Conservation (phyloP, 2,797 vertebrate species). For the Glyptemys insculpta region DNA sequence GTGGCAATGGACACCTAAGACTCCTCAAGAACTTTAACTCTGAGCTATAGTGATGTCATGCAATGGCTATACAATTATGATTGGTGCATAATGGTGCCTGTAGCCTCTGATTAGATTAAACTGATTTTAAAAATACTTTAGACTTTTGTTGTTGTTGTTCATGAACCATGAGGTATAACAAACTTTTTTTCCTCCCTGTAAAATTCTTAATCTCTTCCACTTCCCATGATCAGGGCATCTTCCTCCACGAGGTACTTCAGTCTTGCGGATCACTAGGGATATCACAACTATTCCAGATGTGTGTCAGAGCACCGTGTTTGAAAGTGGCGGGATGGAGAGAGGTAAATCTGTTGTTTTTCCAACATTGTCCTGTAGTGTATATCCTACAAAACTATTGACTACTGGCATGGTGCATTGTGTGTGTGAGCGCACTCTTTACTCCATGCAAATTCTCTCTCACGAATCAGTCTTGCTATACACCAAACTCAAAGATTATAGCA, state of each 20-base stretch:
- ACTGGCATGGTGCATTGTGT: background rate
- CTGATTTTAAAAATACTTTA: background rate
- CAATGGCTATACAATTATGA: background rate
- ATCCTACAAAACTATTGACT: background rate
- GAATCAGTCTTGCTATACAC: background rate
- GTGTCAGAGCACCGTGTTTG: background rate
- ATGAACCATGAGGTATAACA: background rate
- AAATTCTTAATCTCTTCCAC: background rate
- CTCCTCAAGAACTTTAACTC: background rate
- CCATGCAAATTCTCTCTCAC: background rate
- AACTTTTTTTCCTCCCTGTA: background rate
- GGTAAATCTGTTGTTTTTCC: background rate
- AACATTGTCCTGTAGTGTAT: background rate
- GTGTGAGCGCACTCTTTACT: background rate
- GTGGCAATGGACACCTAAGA: background rate
- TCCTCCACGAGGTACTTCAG: background rate
- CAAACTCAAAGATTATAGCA: background rate
- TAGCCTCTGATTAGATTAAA: background rate
- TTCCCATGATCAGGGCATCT: background rate
- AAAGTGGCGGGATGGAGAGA: background rate
- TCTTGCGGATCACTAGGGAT: background rate
- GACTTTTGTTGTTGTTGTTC: background rate
- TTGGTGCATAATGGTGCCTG: background rate
- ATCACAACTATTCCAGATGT: background rate
- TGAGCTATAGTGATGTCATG: rapidly evolving